Evolutionary conservation across 2,797 vertebrate genomes (phyloP).

Genomic region (Avahi laniger): DNA sequence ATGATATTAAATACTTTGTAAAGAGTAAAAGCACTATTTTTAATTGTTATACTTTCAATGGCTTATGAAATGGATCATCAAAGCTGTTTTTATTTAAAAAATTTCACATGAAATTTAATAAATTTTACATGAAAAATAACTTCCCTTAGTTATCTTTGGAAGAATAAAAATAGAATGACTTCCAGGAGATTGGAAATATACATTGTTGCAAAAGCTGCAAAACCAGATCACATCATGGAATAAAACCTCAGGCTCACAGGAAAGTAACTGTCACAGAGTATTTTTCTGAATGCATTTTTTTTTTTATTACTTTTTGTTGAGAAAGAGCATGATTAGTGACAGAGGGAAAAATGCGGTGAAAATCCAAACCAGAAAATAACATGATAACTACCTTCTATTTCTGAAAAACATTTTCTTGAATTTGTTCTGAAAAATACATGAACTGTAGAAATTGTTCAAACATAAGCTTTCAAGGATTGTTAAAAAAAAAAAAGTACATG

Average conservation of each 20-base stretch:
- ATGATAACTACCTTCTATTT: slow-evolving; percentile 33
- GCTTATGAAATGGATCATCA: background rate
- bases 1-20: background rate
- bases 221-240: background rate
- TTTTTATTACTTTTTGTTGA: slow-evolving; percentile 48
- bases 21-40: background rate
- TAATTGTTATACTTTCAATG: background rate
- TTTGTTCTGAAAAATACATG: slow-evolving; percentile 33
- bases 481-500: background rate
- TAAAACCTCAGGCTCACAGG: background rate
- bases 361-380: slow-evolving; percentile 8
- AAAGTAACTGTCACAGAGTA: slow-evolving; percentile 27
- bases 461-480: background rate
- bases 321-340: slow-evolving; percentile 34
- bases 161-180: background rate
- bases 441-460: slow-evolving; percentile 25
- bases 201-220: background rate
- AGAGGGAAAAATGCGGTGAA: background rate
- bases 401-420: slow-evolving; percentile 30
- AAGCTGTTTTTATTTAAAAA: background rate
- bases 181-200: background rate
- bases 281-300: slow-evolving; percentile 33
- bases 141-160: background rate
- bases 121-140: background rate
- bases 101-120: background rate